A percentile compares a stretch with the other conserved stretches of the same genome.
Evolutionary conservation across 2,113 vertebrate genomes (phyloP).

Genomic region (Microtus richardsoni): DNA sequence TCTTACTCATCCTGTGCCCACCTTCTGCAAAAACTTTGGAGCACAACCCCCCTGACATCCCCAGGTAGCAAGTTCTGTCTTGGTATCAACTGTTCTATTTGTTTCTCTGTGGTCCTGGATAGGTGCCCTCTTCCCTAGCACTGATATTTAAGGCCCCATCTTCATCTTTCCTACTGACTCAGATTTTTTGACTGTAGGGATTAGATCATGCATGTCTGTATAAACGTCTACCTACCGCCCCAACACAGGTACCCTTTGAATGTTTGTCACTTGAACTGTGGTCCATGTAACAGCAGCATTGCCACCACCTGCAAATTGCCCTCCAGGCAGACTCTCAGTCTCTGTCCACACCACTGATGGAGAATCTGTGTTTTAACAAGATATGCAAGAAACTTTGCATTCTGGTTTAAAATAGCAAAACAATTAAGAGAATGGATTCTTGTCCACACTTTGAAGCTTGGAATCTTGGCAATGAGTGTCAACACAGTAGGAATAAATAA

Average conservation of each 20-base stretch:
- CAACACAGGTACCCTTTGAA: too few relatives aligned
- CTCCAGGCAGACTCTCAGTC: neutral
- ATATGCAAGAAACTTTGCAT: neutral
- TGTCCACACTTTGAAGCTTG: neutral
- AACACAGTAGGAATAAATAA: neutral
- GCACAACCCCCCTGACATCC: neutral
- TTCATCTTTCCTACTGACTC: neutral
- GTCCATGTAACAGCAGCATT: fast-evolving
- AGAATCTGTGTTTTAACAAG: neutral
- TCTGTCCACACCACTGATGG: neutral
- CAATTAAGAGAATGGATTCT: neutral
- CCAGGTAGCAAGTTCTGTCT: neutral
- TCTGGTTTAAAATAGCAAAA: neutral
- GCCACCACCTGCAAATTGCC: neutral
- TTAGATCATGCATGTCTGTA: neutral
- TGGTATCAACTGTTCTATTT: neutral
- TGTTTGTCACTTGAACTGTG: neutral
- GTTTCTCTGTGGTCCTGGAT: neutral
- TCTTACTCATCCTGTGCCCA: neutral
- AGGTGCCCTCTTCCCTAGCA: neutral
- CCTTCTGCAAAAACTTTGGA: neutral
- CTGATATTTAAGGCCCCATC: neutral
- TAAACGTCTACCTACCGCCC: fast-evolving
- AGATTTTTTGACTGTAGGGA: neutral
- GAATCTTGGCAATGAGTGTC: neutral